These are phyloP conservation scores for Coranthus polyacanthus DNA, from an alignment of 2,797 vertebrate species.

Conservation along the genomic window DNA sequence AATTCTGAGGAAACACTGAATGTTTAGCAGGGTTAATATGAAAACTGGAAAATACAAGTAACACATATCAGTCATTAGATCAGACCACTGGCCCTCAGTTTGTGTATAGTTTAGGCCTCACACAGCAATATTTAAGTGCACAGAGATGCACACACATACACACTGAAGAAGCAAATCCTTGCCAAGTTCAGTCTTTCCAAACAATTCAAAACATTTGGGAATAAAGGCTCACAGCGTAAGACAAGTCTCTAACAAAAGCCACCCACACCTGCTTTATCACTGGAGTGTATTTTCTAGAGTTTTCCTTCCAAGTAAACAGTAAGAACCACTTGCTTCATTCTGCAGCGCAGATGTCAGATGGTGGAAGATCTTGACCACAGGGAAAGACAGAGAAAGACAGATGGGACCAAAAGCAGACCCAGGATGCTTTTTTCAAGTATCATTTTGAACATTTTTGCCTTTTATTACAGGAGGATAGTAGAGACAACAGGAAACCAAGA, in stretches of 20 bases:
- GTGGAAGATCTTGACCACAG: constrained; percentile 17
- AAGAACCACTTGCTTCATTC: constrained; percentile 33
- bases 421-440: too few species aligned
- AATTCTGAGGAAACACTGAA: background rate
- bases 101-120: constrained; percentile 44
- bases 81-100: constrained; percentile 30
- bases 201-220: constrained; percentile 66
- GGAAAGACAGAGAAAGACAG: constrained; percentile 5
- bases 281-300: constrained; percentile 23
- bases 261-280: constrained; percentile 66
- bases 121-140: constrained; percentile 31
- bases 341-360: constrained; percentile 53
- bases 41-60: constrained; percentile 27
- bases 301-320: constrained; percentile 54
- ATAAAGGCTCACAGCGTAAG: constrained; percentile 48
- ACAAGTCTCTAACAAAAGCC: constrained; percentile 60
- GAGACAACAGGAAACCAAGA: too few species aligned
- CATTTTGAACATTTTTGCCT: too few species aligned
- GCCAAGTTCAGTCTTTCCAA: constrained; percentile 55
- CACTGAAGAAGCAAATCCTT: constrained; percentile 29
- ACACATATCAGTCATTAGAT: constrained; percentile 30
- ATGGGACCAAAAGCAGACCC: background rate
- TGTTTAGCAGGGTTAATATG: constrained; percentile 12
- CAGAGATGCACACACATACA: constrained; percentile 28
- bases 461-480: too few species aligned